Base-by-base conservation (phyloP, 2,113 vertebrate genomes). In the Rutilus rutilus region DNA sequence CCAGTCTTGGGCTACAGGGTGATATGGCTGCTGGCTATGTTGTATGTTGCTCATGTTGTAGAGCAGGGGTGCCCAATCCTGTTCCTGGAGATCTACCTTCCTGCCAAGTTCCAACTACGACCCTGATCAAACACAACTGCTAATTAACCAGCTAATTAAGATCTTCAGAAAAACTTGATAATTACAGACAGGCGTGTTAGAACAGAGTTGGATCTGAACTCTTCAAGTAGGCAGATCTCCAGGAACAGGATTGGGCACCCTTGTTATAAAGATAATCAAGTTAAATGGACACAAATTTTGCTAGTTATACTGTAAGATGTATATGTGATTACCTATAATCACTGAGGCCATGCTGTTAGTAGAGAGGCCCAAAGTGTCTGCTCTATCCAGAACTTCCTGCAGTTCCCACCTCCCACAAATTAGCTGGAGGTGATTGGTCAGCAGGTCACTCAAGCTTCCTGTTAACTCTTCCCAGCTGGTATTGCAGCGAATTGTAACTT, bases 381-480 rank as follows among this genome's bases (percentile, higher is more conserved):
- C 67, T 87, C 90, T 88, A 88, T 84, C 91, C 5, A 91, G 89
- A 90, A 92, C 45, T 27, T 59, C 94, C 94, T 91, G 95, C 92
- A 47, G 85, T 92, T 92, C 93, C 96, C 95, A 96, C 92, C 93
- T 95, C 89, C 95, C 94, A 92, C 95, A 95, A 78, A 94, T 11
- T 5, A 96, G 92, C 82, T 95, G 94, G 88, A 96, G 96, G 91
- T 97, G 96, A 88, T 92, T 91, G 87, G 89, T 93, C 90, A 96
- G 92, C 80, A 94, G 93, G 84, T 94, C 93, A 92, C 74, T 94
- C 92, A 96, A 93, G 86, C 91, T 93, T 92, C 92, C 94, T 74
- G 95, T 94, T 90, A 96, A 93, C 90, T 97, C 96, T 89, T 95
- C 94, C 96, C 96, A 96, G 79, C 94, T 92, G 77, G 93, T 96